Base-by-base conservation (phyloP, 2,888 invertebrate genomes). In the Ceriagrion tenellum region DNA sequence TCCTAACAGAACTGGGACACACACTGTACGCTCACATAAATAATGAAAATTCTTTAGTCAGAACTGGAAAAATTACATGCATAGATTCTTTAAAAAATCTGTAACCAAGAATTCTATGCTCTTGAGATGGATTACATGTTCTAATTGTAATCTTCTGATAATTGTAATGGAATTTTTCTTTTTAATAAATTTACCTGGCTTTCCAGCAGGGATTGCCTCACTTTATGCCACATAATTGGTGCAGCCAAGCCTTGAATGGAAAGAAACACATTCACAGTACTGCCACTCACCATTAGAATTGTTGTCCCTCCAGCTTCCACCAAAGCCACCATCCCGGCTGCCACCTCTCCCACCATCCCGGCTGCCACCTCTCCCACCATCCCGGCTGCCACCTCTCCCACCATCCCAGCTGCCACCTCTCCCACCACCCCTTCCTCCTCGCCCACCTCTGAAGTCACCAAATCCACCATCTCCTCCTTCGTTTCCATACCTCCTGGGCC, bases 331-430 rank as follows among this genome's bases (percentile, higher is more conserved):
- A 40, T 91, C 91, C 35, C 63, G 23, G 12, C 35, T 35, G 12
- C 93, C 93, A 47, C 23, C 40, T 26, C 69, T 30, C 0, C 35
- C 95, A 97, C 97, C 0, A 97, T 97, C 16, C 90, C 95, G 26
- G 2, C 93, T 55, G 6, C 91, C 59, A 56, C 35, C 63, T 63
- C 26, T 20, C 18, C 63, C 40, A 30, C 63, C 40, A 30, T 26
- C 40, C 35, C 59, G n/a, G 20, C 63, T 63, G 10, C 91, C 91
- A 59, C 90, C n/a, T 56, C 20, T 56, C 88, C 40, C 40, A 20
- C 56, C 56, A 47, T 47, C n/a, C 55, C 56, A 30, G 30, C 90
- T 30, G 26, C n/a, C 18, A 16, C 90, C 56, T n/a, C 90, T 56
- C 30, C 56, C 90, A 8, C 90, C n/a, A n/a, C n/a, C 56, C 13